Evolutionary conservation across 1,140 invertebrate species (phyloP).

Genomic region (Zaprionus gabonicus): DNA sequence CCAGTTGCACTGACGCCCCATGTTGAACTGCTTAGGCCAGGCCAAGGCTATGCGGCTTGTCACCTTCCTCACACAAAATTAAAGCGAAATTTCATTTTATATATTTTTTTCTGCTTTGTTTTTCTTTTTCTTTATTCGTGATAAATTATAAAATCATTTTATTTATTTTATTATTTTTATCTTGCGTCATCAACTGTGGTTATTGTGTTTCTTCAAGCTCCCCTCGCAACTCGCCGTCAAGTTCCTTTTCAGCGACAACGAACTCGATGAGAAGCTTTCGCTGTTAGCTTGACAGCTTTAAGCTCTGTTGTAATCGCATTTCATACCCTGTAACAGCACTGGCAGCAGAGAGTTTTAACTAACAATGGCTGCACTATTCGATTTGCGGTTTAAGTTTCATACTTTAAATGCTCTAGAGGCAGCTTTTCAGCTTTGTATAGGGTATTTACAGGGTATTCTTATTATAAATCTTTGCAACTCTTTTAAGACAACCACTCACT

Average conservation of each 20-base stretch:
- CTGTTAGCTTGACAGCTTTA: neutral
- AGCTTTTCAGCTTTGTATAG: too few species aligned
- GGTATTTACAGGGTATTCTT: too few species aligned
- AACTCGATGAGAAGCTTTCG: neutral
- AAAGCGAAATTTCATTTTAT: conserved; percentile 6
- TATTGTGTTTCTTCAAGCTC: conserved; percentile 2
- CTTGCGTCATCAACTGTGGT: neutral
- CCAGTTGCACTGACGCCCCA: conserved; percentile 13
- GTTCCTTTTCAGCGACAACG: neutral
- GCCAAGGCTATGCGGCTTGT: conserved; percentile 3
- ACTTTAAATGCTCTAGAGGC: too few species aligned
- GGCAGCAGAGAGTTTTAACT: neutral
- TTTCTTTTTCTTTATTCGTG: neutral
- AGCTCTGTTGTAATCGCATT: neutral
- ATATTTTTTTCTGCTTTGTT: neutral
- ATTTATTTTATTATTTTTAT: conserved; percentile 9
- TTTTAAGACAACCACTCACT: too few species aligned
- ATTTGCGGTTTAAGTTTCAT: too few species aligned
- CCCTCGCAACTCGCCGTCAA: neutral
- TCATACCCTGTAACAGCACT: neutral
- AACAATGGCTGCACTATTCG: too few species aligned
- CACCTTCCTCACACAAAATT: neutral
- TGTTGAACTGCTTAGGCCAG: conserved; percentile 25
- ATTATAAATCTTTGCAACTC: too few species aligned
- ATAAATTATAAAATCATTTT: neutral